A percentile compares a stretch with the other conserved stretches of the same genome.
phyloP scores from a whole-genome alignment of 2,888 invertebrate genomes.

The Vesta saturnalis region DNA sequence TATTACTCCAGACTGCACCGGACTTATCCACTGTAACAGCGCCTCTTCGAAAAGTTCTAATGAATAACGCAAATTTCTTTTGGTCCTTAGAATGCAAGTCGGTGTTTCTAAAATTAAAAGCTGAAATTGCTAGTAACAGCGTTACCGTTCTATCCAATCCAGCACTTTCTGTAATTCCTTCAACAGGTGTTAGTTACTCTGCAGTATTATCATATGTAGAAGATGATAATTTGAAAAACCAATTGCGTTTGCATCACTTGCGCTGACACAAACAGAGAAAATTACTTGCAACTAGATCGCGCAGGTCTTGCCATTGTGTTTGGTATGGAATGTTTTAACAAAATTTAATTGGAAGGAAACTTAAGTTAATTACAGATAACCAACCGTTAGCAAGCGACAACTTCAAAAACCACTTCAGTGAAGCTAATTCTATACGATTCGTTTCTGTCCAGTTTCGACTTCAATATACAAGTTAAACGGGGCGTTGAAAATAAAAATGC shows the following conservation, averaged over 20 bases:
- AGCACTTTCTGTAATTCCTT: not conserved
- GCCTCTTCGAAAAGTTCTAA: constrained; percentile 5
- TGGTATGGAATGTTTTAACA: not conserved
- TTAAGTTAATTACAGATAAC: constrained; percentile 6
- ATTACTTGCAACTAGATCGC: constrained; percentile 5
- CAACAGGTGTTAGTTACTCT: not conserved
- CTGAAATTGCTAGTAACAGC: not conserved
- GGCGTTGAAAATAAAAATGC: not conserved
- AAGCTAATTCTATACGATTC: not conserved
- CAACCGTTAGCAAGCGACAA: not conserved
- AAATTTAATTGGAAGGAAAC: constrained; percentile 2
- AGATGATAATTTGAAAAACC: not conserved
- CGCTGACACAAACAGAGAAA: not conserved
- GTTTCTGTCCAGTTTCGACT: not conserved
- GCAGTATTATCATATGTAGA: not conserved
- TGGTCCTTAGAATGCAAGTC: not conserved
- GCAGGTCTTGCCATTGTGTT: constrained; percentile 3
- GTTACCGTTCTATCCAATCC: constrained; percentile 1
- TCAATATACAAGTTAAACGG: constrained; percentile 1
- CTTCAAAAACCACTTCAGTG: not conserved
- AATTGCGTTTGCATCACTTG: not conserved
- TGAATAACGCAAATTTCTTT: not conserved
- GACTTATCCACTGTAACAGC: constrained; percentile 6
- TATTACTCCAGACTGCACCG: not conserved
- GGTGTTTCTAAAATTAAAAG: not conserved